These are phyloP conservation scores for Drosophila meridionalis DNA, from an alignment of 2,888 invertebrate species.

Conservation along the genomic window DNA sequence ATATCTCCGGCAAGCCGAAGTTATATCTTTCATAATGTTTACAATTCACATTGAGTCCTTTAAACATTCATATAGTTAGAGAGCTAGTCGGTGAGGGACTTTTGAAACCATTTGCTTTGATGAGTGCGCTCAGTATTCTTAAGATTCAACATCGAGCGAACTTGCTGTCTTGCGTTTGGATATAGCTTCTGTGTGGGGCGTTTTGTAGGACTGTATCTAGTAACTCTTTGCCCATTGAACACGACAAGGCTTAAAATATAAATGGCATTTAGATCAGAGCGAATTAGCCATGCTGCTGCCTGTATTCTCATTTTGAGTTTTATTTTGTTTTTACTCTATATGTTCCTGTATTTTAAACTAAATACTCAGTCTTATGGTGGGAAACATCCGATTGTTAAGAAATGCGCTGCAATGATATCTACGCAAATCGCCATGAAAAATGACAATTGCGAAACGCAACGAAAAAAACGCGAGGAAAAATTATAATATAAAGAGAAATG, in stretches of 20 bases:
- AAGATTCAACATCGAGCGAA: constrained; percentile 29
- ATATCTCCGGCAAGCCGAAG: neutral
- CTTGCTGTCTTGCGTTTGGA: constrained; percentile 10
- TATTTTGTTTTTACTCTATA: constrained; percentile 27
- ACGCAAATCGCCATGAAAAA: constrained; percentile 32
- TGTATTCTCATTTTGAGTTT: constrained; percentile 32
- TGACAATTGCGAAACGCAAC: constrained; percentile 32
- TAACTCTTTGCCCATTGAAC: constrained; percentile 57
- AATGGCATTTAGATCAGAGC: constrained; percentile 19
- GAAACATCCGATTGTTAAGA: constrained; percentile 85
- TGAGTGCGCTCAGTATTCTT: constrained; percentile 35
- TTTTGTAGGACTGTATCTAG: constrained; percentile 26
- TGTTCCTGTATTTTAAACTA: constrained; percentile 80
- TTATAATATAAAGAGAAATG: constrained; percentile 22
- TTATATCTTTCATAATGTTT: neutral
- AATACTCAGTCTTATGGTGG: constrained; percentile 85
- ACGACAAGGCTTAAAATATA: constrained; percentile 43
- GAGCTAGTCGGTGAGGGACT: constrained; percentile 45
- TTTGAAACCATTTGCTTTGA: constrained; percentile 68
- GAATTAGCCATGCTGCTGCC: constrained; percentile 19
- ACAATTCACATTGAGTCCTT: neutral
- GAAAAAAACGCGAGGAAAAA: constrained; percentile 22
- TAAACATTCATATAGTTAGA: constrained; percentile 13
- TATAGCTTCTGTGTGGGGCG: constrained; percentile 26
- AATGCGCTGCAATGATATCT: constrained; percentile 83